Base-by-base conservation (phyloP, 2,797 vertebrate genomes). In the Molothrus ater region DNA sequence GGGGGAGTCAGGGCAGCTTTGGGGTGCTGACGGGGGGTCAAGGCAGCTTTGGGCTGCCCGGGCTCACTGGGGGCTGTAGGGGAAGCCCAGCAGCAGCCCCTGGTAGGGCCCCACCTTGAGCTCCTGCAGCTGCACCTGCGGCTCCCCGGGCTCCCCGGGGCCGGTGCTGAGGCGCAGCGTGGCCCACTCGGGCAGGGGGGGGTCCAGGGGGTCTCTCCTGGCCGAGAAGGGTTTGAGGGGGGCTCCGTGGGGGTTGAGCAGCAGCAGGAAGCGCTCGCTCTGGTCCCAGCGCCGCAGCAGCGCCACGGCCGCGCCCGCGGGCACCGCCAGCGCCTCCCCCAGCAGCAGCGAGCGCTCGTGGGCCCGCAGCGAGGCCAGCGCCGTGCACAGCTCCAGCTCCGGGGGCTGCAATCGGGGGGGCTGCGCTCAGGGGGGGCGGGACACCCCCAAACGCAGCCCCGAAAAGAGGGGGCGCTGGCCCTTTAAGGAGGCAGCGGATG, bases 261-360 rank as follows among this genome's bases (percentile, higher is more conserved):
- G 5, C 43, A 66, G 64, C 64, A 66, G 43, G 64, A 66, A 66
- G 2, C 64, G 64, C 43, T 66, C 12, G 64, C 43, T 66, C 64
- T 47, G 64, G 17, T 86, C 83, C 83, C 83, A 86, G 64, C n/a
- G 59, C 7, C 83, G 47, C 56, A 86, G 56, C 6, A 86, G 15
- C 6, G 64, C 72, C 0, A n/a, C 3, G 4, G 73, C 71, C 0
- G 10, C 1, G 12, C n/a, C 54, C 1, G 56, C 40, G 7, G 13
- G 8, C 9, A 76, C 1, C 20, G 5, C 9, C 24, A 9, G 9
- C 1, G 36, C 42, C 26, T 50, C 74, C 13, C 74, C 84, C 34
- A 79, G 50, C 1, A 26, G 11, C 57, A 86, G 66, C 11, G 74
- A 64, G 61, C 61, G 61, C 61, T 64, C 61, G 10, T 31, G 61